Base-by-base conservation (phyloP, 2,797 vertebrate species). In the Melanotaenia pygmaea region DNA sequence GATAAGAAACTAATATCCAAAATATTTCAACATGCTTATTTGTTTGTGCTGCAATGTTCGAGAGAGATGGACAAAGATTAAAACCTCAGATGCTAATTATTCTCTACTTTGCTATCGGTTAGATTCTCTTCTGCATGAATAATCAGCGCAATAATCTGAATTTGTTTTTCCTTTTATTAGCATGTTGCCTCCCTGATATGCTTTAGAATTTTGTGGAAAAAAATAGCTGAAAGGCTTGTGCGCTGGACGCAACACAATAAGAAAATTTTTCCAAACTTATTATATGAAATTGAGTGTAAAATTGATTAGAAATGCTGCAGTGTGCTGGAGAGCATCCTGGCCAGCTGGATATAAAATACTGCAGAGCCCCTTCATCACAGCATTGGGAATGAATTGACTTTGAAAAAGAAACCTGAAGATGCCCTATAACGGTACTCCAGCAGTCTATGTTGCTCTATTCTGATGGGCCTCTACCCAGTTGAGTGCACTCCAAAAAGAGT, bases 201-300 rank as follows among this genome's bases (percentile, higher is more conserved):
- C 11, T 40, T 24, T 16, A 3, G 26, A 37, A 62, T 58, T 64
- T 68, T 54, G n/a, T 50, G 6, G 8, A 51, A 40, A 54, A 26
- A 59, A 65, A 66, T 2, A 45, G 28, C 34, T 53, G 2, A n/a
- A 67, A 75, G 28, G 37, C 70, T 20, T 77, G 54, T 79, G 89
- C 34, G 86, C 84, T 67, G 87, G 87, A 76, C 63, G 81, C 81
- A 74, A 20, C 13, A 24, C 32, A 51, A 30, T 35, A 54, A 50
- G 47, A 50, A 28, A 5, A 20, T 40, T 57, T 56, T 45, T 60
- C 30, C 22, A 53, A 24, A 59, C 18, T 51, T 30, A 3, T 50
- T 32, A 5, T 3, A 64, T 8, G 28, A 71, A 14, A 34, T 32
- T 56, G 12, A 28, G 12, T 56, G 20, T 57, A 8, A 30, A 57